Evolutionary conservation across 2,113 vertebrate genomes (phyloP).

Genomic region (Gulo gulo): DNA sequence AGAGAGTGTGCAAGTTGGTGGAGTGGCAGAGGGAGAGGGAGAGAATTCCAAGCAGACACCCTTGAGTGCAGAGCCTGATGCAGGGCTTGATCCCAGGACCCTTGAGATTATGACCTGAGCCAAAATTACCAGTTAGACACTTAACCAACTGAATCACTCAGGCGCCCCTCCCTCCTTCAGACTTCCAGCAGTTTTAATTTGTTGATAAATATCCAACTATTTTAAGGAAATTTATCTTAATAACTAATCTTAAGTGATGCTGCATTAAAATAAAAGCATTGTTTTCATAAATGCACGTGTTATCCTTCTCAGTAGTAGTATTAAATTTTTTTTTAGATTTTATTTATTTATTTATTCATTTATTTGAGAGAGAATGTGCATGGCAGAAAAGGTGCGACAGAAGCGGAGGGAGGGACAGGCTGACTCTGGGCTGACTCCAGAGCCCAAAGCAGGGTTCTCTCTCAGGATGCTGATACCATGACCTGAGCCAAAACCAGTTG

Average conservation of each 20-base stretch:
- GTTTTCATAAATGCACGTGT: not conserved
- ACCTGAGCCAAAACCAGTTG: not conserved
- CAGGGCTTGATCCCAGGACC: not conserved
- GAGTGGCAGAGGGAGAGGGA: not conserved
- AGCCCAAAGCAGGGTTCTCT: not conserved
- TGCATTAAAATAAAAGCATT: conserved; percentile 36
- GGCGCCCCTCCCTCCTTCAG: not conserved
- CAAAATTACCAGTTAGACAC: not conserved
- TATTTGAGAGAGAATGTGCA: not conserved
- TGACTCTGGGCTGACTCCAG: not conserved
- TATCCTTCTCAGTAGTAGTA: not conserved
- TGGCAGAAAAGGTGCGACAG: not conserved
- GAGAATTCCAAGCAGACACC: not conserved
- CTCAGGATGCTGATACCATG: not conserved
- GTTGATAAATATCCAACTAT: not conserved
- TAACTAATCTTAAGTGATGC: not conserved
- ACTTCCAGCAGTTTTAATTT: conserved; percentile 2
- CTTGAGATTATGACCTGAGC: not conserved
- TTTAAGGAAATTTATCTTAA: conserved; percentile 7
- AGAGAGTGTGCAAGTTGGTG: not conserved
- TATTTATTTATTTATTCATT: conserved; percentile 1
- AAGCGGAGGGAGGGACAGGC: not conserved
- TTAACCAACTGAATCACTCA: not conserved
- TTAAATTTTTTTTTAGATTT: not conserved
- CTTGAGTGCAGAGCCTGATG: not conserved